Evolutionary conservation across 2,888 invertebrate species (phyloP), one percentile per base, ranked within the genome.

Genomic region (Euclidia mi): DNA sequence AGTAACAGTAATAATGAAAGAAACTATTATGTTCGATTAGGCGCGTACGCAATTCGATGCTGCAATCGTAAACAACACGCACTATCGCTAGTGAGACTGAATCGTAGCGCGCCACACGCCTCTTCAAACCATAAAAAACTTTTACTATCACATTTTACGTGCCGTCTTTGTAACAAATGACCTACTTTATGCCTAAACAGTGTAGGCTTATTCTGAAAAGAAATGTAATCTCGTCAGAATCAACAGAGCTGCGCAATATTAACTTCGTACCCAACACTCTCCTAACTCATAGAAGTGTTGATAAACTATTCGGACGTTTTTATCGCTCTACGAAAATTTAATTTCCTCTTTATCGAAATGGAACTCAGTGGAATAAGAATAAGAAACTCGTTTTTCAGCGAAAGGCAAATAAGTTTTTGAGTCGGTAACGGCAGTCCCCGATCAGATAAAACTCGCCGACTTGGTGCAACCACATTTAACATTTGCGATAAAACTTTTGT

Each of bases 101-200:
- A 48, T 3, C 12, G 2, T 28, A 56, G 47, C 18, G 31, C 42
- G 55, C 55, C 64, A 49, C 73, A 67, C 65, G 71, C 61, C 57
- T 71, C 69, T 68, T 85, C 81, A 78, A 75, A 78, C 76, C 71
- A 85, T 91, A 34, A 90, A 90, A 91, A 89, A 88, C 82, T 89
- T 90, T 89, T 87, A 90, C 85, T 88, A 85, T 86, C 87, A 81
- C 81, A 82, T 87, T 86, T 85, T 85, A 89, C 85, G 87, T 78
- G 85, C 80, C 80, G 82, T 78, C 85, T 87, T 82, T 83, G 81
- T 85, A 81, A 86, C 85, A 85, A 88, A 87, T 81, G 80, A 84
- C 79, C 79, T 76, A 76, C 45, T 85, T 87, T 84, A 88, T 73
- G 78, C 63, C 67, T 61, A 17, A 69, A 63, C 74, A 49, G 48